Evolutionary conservation across 1,140 invertebrate genomes (phyloP).

Genomic region (Zaprionus gabonicus): DNA sequence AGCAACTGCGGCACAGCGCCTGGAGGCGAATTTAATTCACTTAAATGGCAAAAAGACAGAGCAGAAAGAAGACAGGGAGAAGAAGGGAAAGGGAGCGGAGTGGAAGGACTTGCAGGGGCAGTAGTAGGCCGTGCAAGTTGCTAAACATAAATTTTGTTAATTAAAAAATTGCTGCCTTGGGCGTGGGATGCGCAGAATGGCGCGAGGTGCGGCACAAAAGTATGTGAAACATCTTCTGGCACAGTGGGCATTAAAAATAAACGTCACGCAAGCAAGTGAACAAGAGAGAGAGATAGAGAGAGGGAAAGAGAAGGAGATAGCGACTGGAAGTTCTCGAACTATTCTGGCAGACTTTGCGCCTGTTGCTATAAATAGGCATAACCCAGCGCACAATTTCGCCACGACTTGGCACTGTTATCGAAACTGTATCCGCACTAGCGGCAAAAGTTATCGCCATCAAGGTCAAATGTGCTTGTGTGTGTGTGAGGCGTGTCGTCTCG

Average conservation of each 20-base stretch:
- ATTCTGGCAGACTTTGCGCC: constrained; percentile 62
- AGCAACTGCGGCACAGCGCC: constrained; percentile 49
- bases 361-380: constrained; percentile 64
- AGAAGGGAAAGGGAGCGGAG: too few species aligned
- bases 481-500: constrained; percentile 1
- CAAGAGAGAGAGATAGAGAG: background rate
- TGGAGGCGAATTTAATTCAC: constrained; percentile 72
- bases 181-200: background rate
- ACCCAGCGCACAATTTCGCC: constrained; percentile 61
- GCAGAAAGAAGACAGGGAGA: constrained; percentile 17
- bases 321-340: constrained; percentile 72
- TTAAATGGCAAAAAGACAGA: constrained; percentile 49
- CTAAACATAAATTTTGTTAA: constrained; percentile 63
- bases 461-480: constrained; percentile 25
- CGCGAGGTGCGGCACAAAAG: background rate
- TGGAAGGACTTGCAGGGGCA: background rate
- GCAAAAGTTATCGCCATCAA: constrained; percentile 37
- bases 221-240: background rate
- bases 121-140: constrained; percentile 8
- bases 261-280: constrained; percentile 50
- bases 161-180: constrained; percentile 59
- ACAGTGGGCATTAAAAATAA: constrained; percentile 66
- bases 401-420: constrained; percentile 52
- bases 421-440: constrained; percentile 76
- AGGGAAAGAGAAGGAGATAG: background rate